These are phyloP conservation scores for Rhynchonycteris naso DNA, from an alignment of 2,797 vertebrate species.

Conservation along the genomic window DNA sequence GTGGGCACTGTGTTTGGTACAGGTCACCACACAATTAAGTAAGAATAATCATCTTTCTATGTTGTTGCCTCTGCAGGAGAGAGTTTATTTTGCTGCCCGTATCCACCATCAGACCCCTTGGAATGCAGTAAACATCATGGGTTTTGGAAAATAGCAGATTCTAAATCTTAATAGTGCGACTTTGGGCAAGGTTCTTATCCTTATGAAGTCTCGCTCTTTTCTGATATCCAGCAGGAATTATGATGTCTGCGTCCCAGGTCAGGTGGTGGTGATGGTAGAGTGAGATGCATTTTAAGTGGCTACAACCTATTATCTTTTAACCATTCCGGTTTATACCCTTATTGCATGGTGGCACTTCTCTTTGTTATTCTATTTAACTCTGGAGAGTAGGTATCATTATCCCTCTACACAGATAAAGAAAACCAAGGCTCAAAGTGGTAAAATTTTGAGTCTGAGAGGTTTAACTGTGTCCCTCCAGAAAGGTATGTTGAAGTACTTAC, in stretches of 20 bases:
- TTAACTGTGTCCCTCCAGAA: not conserved
- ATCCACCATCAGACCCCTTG: not conserved
- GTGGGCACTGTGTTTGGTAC: conserved; percentile 51
- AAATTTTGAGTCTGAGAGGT: not conserved
- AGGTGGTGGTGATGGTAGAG: not conserved
- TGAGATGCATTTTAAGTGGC: not conserved
- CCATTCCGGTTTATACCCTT: not conserved
- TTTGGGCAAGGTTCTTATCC: not conserved
- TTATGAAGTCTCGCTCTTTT: not conserved
- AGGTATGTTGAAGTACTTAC: not conserved
- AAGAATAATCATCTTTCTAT: conserved; percentile 35
- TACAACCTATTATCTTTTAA: not conserved
- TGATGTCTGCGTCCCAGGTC: fast-evolving
- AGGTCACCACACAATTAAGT: conserved; percentile 44
- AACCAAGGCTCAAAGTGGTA: not conserved
- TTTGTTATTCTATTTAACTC: not conserved
- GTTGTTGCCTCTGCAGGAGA: not conserved
- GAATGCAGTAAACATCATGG: not conserved
- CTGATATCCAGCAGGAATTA: not conserved
- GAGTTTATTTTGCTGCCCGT: not conserved
- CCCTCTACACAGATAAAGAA: not conserved
- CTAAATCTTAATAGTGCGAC: not conserved
- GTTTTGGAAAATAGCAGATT: not conserved
- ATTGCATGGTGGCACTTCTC: not conserved
- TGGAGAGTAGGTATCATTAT: not conserved